Evolutionary conservation across 2,797 vertebrate genomes (phyloP).

Genomic region (Fringilla coelebs): DNA sequence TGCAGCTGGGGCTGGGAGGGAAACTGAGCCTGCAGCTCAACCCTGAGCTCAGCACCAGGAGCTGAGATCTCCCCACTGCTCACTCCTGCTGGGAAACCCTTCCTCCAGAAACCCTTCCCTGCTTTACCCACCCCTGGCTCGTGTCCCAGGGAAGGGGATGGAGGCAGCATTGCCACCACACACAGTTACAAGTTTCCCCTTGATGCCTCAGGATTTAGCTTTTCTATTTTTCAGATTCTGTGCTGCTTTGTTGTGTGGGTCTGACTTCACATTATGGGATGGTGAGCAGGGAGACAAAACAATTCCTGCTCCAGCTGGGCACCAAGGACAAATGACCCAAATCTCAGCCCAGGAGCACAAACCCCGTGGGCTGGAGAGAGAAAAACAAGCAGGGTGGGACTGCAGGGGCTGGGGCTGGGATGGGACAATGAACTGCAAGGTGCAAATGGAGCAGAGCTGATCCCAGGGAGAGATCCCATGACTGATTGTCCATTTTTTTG

Average conservation of each 20-base stretch:
- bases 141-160: neutral
- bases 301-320: too few relatives aligned
- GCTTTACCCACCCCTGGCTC: neutral
- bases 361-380: neutral
- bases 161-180: neutral
- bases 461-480: too few relatives aligned
- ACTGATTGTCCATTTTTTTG: too few relatives aligned
- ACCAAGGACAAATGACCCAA: too few relatives aligned
- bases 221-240: neutral
- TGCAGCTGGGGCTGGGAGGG: neutral
- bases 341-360: too few relatives aligned
- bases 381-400: neutral
- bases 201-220: neutral
- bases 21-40: neutral
- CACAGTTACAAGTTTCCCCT: rapidly evolving
- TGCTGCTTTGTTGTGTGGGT: neutral
- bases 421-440: too few relatives aligned
- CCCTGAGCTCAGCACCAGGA: neutral
- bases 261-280: neutral
- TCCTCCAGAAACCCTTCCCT: neutral
- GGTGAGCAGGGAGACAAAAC: neutral
- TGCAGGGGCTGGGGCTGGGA: too few relatives aligned
- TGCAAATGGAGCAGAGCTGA: too few relatives aligned
- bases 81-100: rapidly evolving
- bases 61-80: neutral